Base-by-base conservation (phyloP, 2,888 invertebrate genomes). In the Phengaris arion region DNA sequence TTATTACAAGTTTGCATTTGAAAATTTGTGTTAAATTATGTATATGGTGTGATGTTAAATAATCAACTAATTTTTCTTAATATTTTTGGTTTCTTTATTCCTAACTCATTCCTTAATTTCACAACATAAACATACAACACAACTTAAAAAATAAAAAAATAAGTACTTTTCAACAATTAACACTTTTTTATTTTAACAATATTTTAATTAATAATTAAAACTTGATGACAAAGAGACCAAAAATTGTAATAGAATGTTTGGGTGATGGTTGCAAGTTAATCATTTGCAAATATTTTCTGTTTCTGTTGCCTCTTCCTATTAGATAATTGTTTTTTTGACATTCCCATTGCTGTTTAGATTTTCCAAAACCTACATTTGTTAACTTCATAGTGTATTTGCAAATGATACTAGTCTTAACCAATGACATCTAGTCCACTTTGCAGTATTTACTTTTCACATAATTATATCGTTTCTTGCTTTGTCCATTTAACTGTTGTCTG, bases 401-500 rank as follows among this genome's bases (percentile, higher is more conserved):
- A 90, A 89, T 90, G 86, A 82, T 79, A 83, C 78, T 81, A 81
- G 81, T 80, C 82, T 89, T 89, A 91, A 91, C 89, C 89, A 86
- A 85, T 82, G 89, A 89, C 90, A 89, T 89, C 83, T 88, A 88
- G 86, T 88, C 84, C 84, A 85, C 81, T 83, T 81, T 84, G 86
- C 93, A 92, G 92, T 92, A 92, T 92, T 92, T 92, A 93, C 92
- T 92, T 92, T 91, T 91, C 83, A 83, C 81, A 83, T 22, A 22
- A 22, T 22, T 22, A 22, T 79, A 78, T 84, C 79, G 75, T 82
- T 85, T 83, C 85, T 45, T 84, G 77, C 86, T 88, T 85, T 83
- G 79, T 81, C 82, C 82, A 69, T 70, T 85, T 80, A 73, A 80
- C 80, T 85, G 83, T 83, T 84, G 85, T 84, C 84, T 86, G 83